Base-by-base conservation (phyloP, 2,888 invertebrate genomes). In the Drosophila silvestris region DNA sequence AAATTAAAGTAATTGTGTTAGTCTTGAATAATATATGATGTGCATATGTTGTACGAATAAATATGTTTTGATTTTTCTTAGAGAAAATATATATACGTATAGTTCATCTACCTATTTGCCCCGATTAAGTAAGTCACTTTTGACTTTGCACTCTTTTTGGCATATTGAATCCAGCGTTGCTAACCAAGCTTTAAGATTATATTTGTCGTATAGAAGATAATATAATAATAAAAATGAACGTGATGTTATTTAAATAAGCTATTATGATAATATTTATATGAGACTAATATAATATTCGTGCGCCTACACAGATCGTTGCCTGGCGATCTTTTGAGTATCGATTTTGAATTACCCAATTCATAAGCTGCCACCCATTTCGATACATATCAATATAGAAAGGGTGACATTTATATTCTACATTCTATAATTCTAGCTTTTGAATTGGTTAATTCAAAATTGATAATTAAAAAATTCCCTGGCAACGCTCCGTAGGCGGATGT, bases 401-500 rank as follows among this genome's bases (percentile, higher is more conserved):
- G 47, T 47, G 47, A 47, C 47, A 47, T 28, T 51, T 6, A 51
- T 51, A 41, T 9, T n/a, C 6, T 1, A 12, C 10, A 39, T 16
- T 37, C 3, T 1, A 9, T 16, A 39, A 16, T 37, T 12, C 7
- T 16, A 39, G n/a, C 37, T 12, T 22, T 62, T 39, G 9, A 62
- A 57, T 22, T 39, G 32, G 10, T 12, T 26, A n/a, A 44, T 30
- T 30, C 33, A 6, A 57, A 28, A n/a, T 37, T 4, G 12, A 50
- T 61, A 62, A 33, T 56, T 41, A 6, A 16, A 62, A 62, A 64
- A 62, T 56, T 54, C 58, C 73, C 77, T 72, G 72, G 59, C 81
- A 64, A 79, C 68, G 57, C 62, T 69, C 65, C 70, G 58, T 67
- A 83, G 80, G 85, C 83, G 83, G 83, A 83, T 83, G 85, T 78